Conservation (phyloP, 2,797 vertebrate genomes). For the Propithecus perrieri region DNA sequence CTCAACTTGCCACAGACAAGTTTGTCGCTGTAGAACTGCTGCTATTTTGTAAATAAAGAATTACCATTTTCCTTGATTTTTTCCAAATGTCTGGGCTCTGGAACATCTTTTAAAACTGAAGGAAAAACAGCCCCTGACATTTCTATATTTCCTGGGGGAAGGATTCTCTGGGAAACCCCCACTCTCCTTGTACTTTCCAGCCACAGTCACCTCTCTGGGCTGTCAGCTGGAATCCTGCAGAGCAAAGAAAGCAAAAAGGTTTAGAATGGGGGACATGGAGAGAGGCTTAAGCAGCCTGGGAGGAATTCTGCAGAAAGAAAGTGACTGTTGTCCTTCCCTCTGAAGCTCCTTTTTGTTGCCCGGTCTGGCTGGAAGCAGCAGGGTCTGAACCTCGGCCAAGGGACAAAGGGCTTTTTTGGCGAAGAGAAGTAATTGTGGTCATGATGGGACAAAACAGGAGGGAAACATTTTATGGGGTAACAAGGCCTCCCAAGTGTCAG, state of each 20-base stretch:
- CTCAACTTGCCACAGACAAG: not conserved
- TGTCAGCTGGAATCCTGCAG: not conserved
- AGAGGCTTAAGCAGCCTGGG: slow-evolving; percentile 42
- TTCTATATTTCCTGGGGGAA: not conserved
- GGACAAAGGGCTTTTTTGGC: slow-evolving; percentile 64
- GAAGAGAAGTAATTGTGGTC: slow-evolving; percentile 54
- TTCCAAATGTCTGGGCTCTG: not conserved
- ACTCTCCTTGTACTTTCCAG: not conserved
- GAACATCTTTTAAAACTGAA: not conserved
- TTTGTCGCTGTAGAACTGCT: not conserved
- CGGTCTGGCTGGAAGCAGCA: slow-evolving; percentile 50
- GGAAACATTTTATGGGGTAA: slow-evolving; percentile 41
- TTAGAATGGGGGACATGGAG: not conserved
- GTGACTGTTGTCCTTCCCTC: slow-evolving; percentile 55
- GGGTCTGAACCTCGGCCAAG: slow-evolving; percentile 64
- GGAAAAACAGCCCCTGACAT: not conserved
- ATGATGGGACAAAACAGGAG: slow-evolving; percentile 36
- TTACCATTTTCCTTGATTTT: not conserved
- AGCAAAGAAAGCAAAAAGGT: slow-evolving; percentile 49
- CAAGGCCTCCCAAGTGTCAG: slow-evolving; percentile 6
- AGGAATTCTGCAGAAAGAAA: slow-evolving; percentile 59
- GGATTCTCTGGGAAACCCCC: not conserved
- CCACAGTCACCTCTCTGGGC: not conserved
- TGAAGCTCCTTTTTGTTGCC: slow-evolving; percentile 60
- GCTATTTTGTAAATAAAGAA: not conserved